These are phyloP conservation scores for Hypomesus transpacificus DNA, from an alignment of 2,113 vertebrate species.

Conservation along the genomic window DNA sequence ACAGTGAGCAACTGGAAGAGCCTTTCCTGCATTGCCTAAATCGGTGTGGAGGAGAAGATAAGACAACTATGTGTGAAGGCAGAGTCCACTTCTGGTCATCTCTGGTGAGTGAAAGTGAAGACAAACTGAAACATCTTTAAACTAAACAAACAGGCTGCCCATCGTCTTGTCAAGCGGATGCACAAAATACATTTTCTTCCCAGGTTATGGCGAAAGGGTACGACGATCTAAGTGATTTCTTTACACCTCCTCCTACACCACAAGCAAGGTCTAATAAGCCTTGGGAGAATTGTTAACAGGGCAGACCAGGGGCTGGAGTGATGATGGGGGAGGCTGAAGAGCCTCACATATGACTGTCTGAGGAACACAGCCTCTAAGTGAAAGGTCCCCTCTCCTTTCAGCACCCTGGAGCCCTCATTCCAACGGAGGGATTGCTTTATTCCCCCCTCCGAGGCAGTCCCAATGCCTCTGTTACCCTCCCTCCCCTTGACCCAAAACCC, in stretches of 20 bases:
- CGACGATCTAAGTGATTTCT: too few relatives aligned
- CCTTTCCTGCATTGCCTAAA: background rate
- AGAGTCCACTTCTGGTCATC: background rate
- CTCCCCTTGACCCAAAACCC: slow-evolving; percentile 26
- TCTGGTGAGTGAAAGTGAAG: background rate
- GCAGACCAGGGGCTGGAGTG: too few relatives aligned
- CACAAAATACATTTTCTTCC: too few relatives aligned
- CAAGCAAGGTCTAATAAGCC: too few relatives aligned
- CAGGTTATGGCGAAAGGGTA: too few relatives aligned
- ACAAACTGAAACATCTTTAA: background rate
- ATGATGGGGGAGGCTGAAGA: too few relatives aligned
- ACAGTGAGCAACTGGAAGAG: background rate
- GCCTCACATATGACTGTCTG: too few relatives aligned
- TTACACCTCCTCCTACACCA: too few relatives aligned
- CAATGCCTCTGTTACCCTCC: slow-evolving; percentile 7
- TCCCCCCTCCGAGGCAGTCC: slow-evolving; percentile 38
- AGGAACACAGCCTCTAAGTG: slow-evolving; percentile 29
- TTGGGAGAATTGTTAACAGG: too few relatives aligned
- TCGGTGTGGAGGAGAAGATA: background rate
- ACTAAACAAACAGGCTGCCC: background rate
- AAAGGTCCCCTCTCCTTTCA: slow-evolving; percentile 39
- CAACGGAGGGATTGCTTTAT: slow-evolving; percentile 53
- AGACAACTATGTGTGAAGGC: background rate
- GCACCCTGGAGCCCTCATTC: slow-evolving; percentile 33
- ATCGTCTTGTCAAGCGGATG: too few relatives aligned